phyloP scores from a whole-genome alignment of 2,797 vertebrate genomes.

The Gymnothorax javanicus region DNA sequence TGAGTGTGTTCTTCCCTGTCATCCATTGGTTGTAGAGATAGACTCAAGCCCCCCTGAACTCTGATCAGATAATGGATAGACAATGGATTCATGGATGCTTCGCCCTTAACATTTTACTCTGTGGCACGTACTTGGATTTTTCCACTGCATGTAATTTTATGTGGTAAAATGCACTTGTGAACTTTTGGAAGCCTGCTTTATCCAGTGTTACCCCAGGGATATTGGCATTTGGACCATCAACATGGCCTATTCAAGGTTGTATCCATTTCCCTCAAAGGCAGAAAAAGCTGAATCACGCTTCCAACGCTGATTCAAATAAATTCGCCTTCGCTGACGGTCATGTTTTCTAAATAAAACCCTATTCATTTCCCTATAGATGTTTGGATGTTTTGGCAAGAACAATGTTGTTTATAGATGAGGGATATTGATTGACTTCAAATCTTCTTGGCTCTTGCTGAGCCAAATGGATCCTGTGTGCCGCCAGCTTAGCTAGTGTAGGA shows the following conservation, averaged over 20 bases:
- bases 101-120: not conserved
- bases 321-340: too few species aligned
- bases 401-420: not conserved
- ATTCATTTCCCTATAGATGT: not conserved
- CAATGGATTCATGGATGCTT: too few species aligned
- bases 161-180: not conserved
- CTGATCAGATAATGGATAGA: too few species aligned
- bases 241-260: slow-evolving; percentile 30
- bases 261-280: slow-evolving; percentile 15
- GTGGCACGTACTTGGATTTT: not conserved
- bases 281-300: not conserved
- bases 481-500: not conserved
- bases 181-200: slow-evolving; percentile 14
- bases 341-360: too few species aligned
- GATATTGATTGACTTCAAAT: not conserved
- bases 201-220: slow-evolving; percentile 17
- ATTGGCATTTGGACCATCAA: slow-evolving; percentile 18
- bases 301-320: too few species aligned
- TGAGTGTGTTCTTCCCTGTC: too few species aligned
- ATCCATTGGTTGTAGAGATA: too few species aligned
- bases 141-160: not conserved
- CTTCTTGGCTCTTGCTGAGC: not conserved
- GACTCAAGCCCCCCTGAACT: too few species aligned
- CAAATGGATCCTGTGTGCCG: too few species aligned
- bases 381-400: not conserved